A percentile compares a stretch with the other conserved stretches of the same genome.
phyloP scores from a whole-genome alignment of 1,140 invertebrate genomes.

The Carcinoscorpius rotundicauda region DNA sequence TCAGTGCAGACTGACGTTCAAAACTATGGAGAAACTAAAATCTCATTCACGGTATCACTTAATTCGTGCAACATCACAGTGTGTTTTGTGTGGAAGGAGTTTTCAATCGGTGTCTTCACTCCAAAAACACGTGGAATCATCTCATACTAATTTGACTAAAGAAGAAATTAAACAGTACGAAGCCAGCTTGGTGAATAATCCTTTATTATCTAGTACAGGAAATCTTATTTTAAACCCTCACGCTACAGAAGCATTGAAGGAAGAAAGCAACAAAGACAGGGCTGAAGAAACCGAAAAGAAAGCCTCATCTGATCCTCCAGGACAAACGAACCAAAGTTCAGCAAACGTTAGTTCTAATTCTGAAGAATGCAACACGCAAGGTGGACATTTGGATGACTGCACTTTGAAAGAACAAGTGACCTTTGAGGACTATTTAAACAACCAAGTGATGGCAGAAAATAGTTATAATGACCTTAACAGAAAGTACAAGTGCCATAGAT shows the following conservation, averaged over 20 bases:
- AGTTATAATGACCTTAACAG: slow-evolving; percentile 77
- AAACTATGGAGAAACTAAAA: slow-evolving; percentile 85
- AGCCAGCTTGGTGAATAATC: slow-evolving; percentile 62
- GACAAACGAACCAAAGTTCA: slow-evolving; percentile 2
- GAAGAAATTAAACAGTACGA: slow-evolving; percentile 67
- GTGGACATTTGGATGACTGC: not conserved
- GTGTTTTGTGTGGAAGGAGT: slow-evolving; percentile 72
- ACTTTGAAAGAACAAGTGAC: slow-evolving; percentile 27
- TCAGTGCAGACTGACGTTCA: slow-evolving; percentile 89
- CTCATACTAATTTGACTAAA: slow-evolving; percentile 67
- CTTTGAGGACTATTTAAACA: slow-evolving; percentile 80
- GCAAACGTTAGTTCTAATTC: slow-evolving; percentile 5
- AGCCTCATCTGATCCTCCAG: slow-evolving; percentile 12
- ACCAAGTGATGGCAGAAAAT: slow-evolving; percentile 78
- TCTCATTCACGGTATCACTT: slow-evolving; percentile 89
- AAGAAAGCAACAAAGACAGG: slow-evolving; percentile 21
- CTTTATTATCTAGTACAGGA: slow-evolving; percentile 49
- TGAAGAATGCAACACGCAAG: not conserved
- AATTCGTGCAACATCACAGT: slow-evolving; percentile 86
- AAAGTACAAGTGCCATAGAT: slow-evolving; percentile 88
- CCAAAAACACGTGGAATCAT: slow-evolving; percentile 79
- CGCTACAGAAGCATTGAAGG: slow-evolving; percentile 28
- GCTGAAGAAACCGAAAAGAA: slow-evolving; percentile 16
- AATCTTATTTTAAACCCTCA: slow-evolving; percentile 30
- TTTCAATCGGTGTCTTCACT: slow-evolving; percentile 81